Evolutionary conservation across 2,888 invertebrate species (phyloP).

Genomic region (Eugnorisma glareosa): DNA sequence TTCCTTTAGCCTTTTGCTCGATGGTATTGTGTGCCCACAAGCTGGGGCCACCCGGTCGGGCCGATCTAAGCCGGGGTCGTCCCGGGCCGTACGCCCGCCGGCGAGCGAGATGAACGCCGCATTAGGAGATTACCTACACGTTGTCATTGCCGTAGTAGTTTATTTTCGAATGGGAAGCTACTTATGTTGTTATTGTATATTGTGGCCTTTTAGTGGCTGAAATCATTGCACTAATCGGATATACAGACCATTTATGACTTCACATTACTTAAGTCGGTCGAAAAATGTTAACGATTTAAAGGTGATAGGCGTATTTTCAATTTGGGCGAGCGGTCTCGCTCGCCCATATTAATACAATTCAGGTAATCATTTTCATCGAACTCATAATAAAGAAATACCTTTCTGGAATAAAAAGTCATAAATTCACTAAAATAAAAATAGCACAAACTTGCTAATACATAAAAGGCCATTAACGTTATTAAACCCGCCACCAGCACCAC

Average conservation of each 20-base stretch:
- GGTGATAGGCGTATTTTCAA: not conserved
- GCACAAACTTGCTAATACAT: not conserved
- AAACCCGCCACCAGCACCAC: too few species aligned
- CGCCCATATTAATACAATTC: too few species aligned
- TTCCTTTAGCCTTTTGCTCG: not conserved
- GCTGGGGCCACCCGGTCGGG: not conserved
- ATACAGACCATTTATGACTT: not conserved
- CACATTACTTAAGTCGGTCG: not conserved
- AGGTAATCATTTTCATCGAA: not conserved
- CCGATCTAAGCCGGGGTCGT: conserved; percentile 13
- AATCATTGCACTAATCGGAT: not conserved
- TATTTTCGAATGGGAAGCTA: conserved; percentile 18
- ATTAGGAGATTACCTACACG: conserved; percentile 48
- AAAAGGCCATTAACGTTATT: not conserved
- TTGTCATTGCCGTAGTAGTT: not conserved
- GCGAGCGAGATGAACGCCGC: conserved; percentile 13
- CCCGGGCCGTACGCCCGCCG: conserved; percentile 30
- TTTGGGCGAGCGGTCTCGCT: too few species aligned
- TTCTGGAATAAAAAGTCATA: not conserved
- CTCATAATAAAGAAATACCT: not conserved
- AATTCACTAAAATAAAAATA: not conserved
- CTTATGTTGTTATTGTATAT: not conserved
- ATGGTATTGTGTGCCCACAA: not conserved
- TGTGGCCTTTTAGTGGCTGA: not conserved
- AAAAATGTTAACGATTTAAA: not conserved